phyloP scores from a whole-genome alignment of 2,113 vertebrate genomes.

The Megalops atlanticus region DNA sequence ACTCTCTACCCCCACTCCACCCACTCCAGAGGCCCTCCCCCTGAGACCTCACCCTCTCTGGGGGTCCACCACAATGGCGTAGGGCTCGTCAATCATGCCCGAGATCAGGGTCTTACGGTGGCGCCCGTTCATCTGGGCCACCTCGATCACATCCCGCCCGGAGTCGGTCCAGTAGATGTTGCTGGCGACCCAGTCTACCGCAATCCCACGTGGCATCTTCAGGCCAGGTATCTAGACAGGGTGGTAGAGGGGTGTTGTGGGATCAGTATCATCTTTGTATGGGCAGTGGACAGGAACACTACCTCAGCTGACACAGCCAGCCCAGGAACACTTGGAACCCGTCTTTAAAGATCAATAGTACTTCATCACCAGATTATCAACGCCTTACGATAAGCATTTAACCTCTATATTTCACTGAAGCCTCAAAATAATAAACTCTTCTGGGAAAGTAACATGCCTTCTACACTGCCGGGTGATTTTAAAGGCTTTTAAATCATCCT shows the following conservation, averaged over 20 bases:
- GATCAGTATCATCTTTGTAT: too few species aligned
- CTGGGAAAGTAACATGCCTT: too few species aligned
- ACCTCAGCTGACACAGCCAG: too few species aligned
- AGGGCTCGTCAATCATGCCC: constrained; percentile 96
- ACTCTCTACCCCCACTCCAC: background rate
- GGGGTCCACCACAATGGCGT: constrained; percentile 91
- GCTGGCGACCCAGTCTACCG: constrained; percentile 94
- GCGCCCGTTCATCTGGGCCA: constrained; percentile 93
- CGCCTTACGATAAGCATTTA: too few species aligned
- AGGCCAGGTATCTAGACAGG: constrained; percentile 88
- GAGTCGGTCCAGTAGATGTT: constrained; percentile 98
- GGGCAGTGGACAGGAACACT: too few species aligned
- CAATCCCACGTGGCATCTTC: constrained; percentile 94
- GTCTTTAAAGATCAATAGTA: too few species aligned
- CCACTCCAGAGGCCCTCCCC: background rate
- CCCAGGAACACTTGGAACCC: too few species aligned
- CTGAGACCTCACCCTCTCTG: constrained; percentile 76
- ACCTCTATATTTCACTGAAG: too few species aligned
- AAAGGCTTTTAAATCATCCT: too few species aligned
- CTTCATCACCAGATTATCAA: too few species aligned
- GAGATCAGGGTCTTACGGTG: constrained; percentile 94
- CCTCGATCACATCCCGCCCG: constrained; percentile 92
- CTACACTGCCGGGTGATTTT: too few species aligned
- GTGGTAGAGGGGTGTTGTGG: background rate
- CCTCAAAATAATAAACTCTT: too few species aligned